Percentiles rank a stretch among this genome's conserved stretches.
These are phyloP conservation scores for Urocitellus parryii DNA, from an alignment of 2,113 vertebrate genomes.

Conservation along the genomic window DNA sequence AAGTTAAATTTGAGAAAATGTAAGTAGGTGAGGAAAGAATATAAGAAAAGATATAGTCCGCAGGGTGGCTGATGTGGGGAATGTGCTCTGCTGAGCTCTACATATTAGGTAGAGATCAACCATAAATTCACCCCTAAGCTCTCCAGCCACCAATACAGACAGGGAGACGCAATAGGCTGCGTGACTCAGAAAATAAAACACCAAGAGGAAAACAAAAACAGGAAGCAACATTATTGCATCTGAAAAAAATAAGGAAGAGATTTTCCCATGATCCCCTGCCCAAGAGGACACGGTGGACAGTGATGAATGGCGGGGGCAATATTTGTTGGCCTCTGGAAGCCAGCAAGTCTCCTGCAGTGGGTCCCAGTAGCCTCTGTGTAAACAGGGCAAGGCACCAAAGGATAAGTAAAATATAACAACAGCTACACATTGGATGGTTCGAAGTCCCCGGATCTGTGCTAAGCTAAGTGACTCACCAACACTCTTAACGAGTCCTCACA, in stretches of 20 bases:
- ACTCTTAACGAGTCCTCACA: neutral
- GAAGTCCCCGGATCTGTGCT: neutral
- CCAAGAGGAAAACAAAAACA: neutral
- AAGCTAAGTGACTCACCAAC: neutral
- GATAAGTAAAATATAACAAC: neutral
- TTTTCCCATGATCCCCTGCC: conserved; percentile 4
- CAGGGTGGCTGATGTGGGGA: neutral
- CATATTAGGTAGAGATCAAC: neutral
- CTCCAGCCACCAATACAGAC: neutral
- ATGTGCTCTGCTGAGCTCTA: neutral
- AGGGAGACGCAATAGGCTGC: neutral
- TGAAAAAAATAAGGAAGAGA: neutral
- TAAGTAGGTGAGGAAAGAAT: conserved; percentile 23
- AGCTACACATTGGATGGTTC: neutral
- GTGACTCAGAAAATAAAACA: neutral
- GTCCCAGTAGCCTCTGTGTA: neutral
- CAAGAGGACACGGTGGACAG: neutral
- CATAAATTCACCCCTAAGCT: neutral
- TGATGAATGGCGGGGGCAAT: neutral
- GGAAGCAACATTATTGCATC: neutral
- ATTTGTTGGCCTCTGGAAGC: neutral
- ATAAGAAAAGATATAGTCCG: neutral
- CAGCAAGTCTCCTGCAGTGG: neutral
- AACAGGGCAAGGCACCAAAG: neutral
- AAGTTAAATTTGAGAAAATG: conserved; percentile 58